Evolutionary conservation across 2,888 invertebrate genomes (phyloP).

Genomic region (Synanthedon vespiformis): DNA sequence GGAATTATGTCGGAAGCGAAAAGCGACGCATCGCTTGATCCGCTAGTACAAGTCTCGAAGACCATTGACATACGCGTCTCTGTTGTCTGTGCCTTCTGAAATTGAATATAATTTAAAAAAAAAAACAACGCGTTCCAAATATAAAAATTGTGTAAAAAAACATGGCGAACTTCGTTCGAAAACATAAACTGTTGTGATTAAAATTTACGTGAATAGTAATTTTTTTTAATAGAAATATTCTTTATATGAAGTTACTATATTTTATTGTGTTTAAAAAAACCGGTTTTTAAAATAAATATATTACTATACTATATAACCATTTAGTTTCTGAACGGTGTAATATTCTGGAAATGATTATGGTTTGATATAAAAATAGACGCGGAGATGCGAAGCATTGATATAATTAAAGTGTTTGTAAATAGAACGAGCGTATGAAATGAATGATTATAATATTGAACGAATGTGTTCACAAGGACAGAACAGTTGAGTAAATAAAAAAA

Average conservation of each 20-base stretch:
- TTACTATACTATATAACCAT: too few species aligned
- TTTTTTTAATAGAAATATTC: too few species aligned
- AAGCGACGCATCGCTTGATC: background rate
- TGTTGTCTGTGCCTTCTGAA: conserved; percentile 1
- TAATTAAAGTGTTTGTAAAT: conserved; percentile 34
- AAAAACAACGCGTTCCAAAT: background rate
- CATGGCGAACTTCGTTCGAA: background rate
- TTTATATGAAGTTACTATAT: too few species aligned
- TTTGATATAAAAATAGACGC: conserved; percentile 17
- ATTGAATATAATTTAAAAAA: background rate
- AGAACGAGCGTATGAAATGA: conserved; percentile 15
- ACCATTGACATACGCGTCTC: conserved; percentile 5
- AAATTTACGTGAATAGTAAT: too few species aligned
- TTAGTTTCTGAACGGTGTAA: conserved; percentile 4
- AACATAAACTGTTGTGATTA: background rate
- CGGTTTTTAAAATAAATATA: too few species aligned
- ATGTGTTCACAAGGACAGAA: conserved; percentile 5
- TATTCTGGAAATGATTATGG: conserved; percentile 11
- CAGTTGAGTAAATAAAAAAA: background rate
- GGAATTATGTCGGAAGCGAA: conserved; percentile 1
- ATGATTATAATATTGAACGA: conserved; percentile 10
- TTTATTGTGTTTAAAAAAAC: too few species aligned
- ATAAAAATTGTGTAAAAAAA: background rate
- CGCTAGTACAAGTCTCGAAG: conserved; percentile 2
- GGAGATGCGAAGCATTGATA: conserved; percentile 23